Evolutionary conservation across 2,888 invertebrate genomes (phyloP), one percentile per base, ranked within the genome.

Genomic region (Minunthozetes semirufus): DNA sequence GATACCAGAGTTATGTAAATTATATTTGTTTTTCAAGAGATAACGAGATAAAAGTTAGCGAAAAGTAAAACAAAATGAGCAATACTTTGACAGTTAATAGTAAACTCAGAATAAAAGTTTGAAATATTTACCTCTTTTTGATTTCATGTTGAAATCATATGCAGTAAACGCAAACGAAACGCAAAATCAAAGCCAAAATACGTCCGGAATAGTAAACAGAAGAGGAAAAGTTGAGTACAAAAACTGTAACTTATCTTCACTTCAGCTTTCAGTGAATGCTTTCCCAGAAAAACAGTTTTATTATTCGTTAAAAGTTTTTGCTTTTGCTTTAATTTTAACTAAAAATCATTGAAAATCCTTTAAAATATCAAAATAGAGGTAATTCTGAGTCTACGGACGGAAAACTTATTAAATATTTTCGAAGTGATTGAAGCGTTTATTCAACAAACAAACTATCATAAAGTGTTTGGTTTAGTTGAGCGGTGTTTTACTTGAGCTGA

Each of bases 111-210:
- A 27, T 13, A 61, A 61, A n/a, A 29, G 25, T 33, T 4, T 33
- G 17, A 15, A 56, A 33, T 61, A 29, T n/a, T 33, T 61, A 68
- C 68, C 68, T 68, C 68, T 68, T 22, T 68, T 68, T 42, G 68
- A 68, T 29, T 68, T 68, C 68, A 68, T 68, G 22, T 19, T 29
- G 25, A 27, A 29, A 29, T 33, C 61, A 61, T 61, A 61, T 0
- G n/a, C 33, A 13, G 61, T 25, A 50, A 50, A 56, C 13, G 19
- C 4, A 56, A 56, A 56, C 13, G 19, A 19, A 56, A 56, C 22
- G 25, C 56, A 56, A 56, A 53, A 19, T 19, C 53, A 53, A 8
- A 56, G 22, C 56, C 19, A 56, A 25, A 56, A 56, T 1, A 56
- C 56, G 56, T 56, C 56, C 56, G 56, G 56, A 56, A 56, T 56